A percentile compares a stretch with the other conserved stretches of the same genome.
Conservation (phyloP, 2,888 invertebrate genomes). For the Oligia latruncula region DNA sequence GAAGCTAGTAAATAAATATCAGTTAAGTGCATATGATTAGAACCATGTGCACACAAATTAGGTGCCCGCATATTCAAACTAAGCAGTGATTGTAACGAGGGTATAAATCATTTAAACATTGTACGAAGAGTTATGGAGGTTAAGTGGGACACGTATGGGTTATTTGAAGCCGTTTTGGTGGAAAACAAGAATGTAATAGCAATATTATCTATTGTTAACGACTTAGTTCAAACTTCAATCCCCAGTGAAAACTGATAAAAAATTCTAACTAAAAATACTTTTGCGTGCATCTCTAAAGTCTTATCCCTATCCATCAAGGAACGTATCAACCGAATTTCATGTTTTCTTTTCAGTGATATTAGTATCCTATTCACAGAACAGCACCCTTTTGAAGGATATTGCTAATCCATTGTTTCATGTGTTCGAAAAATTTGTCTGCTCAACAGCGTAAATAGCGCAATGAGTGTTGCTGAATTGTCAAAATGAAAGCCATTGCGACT, state of each 20-base stretch:
- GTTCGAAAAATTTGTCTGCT: no score
- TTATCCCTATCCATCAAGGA: not conserved
- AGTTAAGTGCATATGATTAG: slow-evolving; percentile 45
- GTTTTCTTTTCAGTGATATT: not conserved
- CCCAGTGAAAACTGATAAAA: not conserved
- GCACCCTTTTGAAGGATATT: no score
- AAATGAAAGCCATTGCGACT: no score
- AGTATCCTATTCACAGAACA: not conserved
- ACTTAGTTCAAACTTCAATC: not conserved
- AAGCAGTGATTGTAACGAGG: slow-evolving; percentile 60
- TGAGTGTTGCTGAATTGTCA: no score
- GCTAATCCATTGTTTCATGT: no score
- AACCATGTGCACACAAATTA: slow-evolving; percentile 52
- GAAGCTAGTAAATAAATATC: slow-evolving; percentile 50
- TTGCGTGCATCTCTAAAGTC: no score
- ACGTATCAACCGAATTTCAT: not conserved
- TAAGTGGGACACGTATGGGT: slow-evolving; percentile 42
- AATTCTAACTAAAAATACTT: not conserved
- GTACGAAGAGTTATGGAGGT: slow-evolving; percentile 45
- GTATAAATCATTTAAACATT: slow-evolving; percentile 68
- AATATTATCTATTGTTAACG: not conserved
- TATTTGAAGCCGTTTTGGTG: not conserved
- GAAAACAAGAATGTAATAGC: not conserved
- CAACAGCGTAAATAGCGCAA: no score
- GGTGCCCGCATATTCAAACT: slow-evolving; percentile 67